Evolutionary conservation across 1,140 invertebrate species (phyloP).

Genomic region (Homarus americanus): DNA sequence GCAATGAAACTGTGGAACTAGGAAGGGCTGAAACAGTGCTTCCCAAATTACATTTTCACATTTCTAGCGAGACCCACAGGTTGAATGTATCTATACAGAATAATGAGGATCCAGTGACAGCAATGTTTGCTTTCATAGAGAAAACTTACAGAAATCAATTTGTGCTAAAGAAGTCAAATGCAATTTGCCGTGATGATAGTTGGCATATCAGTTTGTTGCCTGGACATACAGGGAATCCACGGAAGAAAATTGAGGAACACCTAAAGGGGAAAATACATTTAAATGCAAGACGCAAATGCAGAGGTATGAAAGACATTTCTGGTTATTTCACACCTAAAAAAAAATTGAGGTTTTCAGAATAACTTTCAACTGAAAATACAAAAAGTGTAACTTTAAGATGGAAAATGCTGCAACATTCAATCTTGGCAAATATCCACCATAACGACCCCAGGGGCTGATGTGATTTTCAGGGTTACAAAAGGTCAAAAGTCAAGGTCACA

Average conservation of each 20-base stretch:
- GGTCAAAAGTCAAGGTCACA: too few relatives aligned
- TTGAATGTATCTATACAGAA: neutral
- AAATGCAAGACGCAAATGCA: too few relatives aligned
- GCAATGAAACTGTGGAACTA: neutral
- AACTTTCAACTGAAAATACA: too few relatives aligned
- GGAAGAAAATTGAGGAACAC: too few relatives aligned
- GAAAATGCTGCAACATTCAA: too few relatives aligned
- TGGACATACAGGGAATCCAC: neutral
- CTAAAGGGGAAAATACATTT: neutral
- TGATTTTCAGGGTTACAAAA: too few relatives aligned
- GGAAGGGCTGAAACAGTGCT: neutral
- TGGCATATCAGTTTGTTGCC: neutral
- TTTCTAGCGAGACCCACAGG: neutral
- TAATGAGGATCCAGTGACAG: neutral
- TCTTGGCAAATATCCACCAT: too few relatives aligned
- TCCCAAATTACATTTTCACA: neutral
- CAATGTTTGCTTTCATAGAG: neutral
- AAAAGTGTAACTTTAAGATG: too few relatives aligned
- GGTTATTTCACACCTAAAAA: too few relatives aligned
- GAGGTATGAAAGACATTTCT: too few relatives aligned
- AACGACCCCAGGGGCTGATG: too few relatives aligned
- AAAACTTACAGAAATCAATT: neutral
- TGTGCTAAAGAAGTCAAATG: neutral
- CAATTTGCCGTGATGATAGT: neutral
- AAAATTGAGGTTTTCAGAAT: too few relatives aligned